Evolutionary conservation across 1,140 invertebrate species (phyloP).

Genomic region (Zaprionus vittiger): DNA sequence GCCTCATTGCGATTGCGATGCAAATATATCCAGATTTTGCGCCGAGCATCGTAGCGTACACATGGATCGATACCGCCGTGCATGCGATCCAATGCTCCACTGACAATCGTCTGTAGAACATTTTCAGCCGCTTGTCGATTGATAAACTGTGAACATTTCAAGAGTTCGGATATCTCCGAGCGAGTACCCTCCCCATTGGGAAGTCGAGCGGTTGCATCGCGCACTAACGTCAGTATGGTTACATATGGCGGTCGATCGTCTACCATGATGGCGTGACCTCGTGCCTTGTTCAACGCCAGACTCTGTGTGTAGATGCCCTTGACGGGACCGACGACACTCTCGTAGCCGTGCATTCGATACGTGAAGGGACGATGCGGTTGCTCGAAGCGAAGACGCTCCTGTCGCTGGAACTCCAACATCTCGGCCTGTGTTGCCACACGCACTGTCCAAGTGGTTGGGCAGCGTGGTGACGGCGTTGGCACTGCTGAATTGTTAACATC

Average conservation of each 20-base stretch:
- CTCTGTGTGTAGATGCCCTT: constrained; percentile 92
- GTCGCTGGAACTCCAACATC: constrained; percentile 89
- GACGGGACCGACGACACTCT: constrained; percentile 94
- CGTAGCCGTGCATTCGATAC: constrained; percentile 93
- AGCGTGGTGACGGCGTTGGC: constrained; percentile 87
- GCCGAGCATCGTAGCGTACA: constrained; percentile 94
- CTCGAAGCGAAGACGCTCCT: constrained; percentile 90
- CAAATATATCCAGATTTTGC: constrained; percentile 96
- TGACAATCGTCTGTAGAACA: constrained; percentile 93
- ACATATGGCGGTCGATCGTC: constrained; percentile 95
- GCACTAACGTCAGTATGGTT: constrained; percentile 94
- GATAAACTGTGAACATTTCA: constrained; percentile 91
- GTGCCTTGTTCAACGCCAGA: constrained; percentile 85
- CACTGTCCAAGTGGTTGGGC: constrained; percentile 91
- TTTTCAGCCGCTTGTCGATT: constrained; percentile 89
- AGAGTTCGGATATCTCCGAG: constrained; percentile 89
- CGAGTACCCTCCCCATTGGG: constrained; percentile 97
- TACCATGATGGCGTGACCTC: constrained; percentile 93
- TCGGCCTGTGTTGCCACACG: constrained; percentile 91
- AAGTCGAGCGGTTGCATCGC: constrained; percentile 95
- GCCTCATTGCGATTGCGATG: constrained; percentile 91
- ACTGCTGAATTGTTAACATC: constrained; percentile 1
- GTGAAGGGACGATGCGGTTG: constrained; percentile 94
- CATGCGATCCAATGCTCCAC: constrained; percentile 93
- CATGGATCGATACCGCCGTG: constrained; percentile 96